These are phyloP conservation scores for Eumacrocentrus americanus DNA, from an alignment of 2,888 invertebrate genomes.

Conservation along the genomic window DNA sequence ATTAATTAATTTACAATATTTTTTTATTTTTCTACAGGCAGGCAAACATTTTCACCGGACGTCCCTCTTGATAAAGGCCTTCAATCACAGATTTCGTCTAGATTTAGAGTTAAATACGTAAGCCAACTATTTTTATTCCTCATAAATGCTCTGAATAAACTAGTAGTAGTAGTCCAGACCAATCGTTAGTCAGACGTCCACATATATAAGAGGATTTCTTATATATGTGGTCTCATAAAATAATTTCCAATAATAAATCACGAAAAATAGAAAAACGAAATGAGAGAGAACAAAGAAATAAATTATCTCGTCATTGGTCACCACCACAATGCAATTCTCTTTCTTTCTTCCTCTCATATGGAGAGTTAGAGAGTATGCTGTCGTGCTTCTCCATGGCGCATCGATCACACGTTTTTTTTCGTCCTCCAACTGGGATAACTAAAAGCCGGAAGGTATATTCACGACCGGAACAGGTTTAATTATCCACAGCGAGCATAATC, in stretches of 20 bases:
- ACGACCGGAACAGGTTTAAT: constrained; percentile 17
- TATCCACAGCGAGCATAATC: constrained; percentile 30
- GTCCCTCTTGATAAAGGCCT: constrained; percentile 94
- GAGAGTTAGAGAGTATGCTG: neutral
- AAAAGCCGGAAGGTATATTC: constrained; percentile 19
- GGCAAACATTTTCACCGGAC: constrained; percentile 94
- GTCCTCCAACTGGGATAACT: neutral
- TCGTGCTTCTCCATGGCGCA: constrained; percentile 5
- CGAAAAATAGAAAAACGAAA: neutral
- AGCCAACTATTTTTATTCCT: constrained; percentile 67
- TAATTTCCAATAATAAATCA: neutral
- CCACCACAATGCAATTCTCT: neutral
- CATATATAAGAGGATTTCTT: neutral
- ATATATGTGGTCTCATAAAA: neutral
- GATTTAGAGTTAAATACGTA: constrained; percentile 96
- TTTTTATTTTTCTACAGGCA: constrained; percentile 70
- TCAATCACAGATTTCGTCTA: constrained; percentile 94
- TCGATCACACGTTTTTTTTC: constrained; percentile 22
- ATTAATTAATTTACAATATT: constrained; percentile 21
- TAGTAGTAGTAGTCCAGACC: neutral
- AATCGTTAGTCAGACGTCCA: constrained; percentile 4
- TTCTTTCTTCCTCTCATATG: neutral
- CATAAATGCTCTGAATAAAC: neutral
- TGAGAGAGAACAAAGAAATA: neutral
- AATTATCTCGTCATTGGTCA: constrained; percentile 19